Conservation (phyloP, 2,797 vertebrate genomes). For the Rhinatrema bivittatum region DNA sequence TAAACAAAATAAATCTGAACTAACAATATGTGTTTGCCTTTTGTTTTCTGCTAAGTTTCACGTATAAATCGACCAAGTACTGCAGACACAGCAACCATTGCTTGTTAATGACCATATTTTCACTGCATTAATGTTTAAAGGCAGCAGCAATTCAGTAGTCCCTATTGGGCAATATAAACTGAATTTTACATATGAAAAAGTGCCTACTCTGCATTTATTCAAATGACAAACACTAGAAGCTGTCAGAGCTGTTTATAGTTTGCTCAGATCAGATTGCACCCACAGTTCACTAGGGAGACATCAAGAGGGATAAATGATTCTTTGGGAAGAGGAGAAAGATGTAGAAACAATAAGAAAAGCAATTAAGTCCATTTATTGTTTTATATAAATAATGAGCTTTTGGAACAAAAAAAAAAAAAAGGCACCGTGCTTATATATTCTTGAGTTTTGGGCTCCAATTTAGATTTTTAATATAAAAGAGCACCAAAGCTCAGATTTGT, state of each 20-base stretch:
- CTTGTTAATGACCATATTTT: slow-evolving; percentile 18
- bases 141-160: slow-evolving; percentile 9
- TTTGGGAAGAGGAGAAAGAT: not conserved
- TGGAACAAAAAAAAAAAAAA: too few species aligned
- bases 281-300: not conserved
- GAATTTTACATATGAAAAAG: slow-evolving; percentile 15
- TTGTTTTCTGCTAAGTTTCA: not conserved
- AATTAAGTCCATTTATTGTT: too few species aligned
- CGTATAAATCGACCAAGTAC: not conserved
- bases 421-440: too few species aligned
- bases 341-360: not conserved
- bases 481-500: not conserved
- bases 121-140: slow-evolving; percentile 10
- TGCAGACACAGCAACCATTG: slow-evolving; percentile 6
- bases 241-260: not conserved
- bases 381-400: too few species aligned
- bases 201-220: slow-evolving; percentile 1
- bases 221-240: slow-evolving; percentile 3
- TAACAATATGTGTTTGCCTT: not conserved
- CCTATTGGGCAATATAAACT: slow-evolving; percentile 8
- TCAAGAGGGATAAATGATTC: not conserved
- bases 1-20: slow-evolving; percentile 4
- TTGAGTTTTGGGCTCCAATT: too few species aligned
- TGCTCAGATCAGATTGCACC: not conserved
- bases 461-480: not conserved